phyloP scores from a whole-genome alignment of 2,113 vertebrate genomes.

The Psilopogon haemacephalus region DNA sequence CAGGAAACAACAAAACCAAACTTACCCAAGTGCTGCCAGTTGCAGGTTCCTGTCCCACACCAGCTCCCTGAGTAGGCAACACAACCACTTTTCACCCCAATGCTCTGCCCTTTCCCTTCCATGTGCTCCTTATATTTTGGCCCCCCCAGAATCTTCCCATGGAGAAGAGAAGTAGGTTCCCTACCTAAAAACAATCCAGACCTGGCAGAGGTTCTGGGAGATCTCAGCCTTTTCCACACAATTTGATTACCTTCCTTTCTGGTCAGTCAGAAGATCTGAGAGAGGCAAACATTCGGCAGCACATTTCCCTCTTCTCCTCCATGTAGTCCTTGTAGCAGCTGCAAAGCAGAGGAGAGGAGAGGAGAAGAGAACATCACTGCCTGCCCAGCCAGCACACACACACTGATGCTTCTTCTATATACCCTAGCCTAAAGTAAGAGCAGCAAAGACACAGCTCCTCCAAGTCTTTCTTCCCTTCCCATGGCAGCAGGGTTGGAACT shows the following conservation, averaged over 20 bases:
- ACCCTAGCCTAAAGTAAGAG: background rate
- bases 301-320: slow-evolving; percentile 73
- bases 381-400: rapidly evolving
- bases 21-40: background rate
- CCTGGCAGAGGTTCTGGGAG: background rate
- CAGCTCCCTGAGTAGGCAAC: background rate
- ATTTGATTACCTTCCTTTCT: slow-evolving; percentile 57
- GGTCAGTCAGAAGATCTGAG: background rate
- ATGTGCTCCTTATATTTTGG: background rate
- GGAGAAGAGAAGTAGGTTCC: background rate
- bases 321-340: slow-evolving; percentile 68
- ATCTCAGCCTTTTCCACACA: background rate
- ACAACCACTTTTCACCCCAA: background rate
- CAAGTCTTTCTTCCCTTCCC: background rate
- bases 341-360: background rate
- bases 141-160: background rate
- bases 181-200: background rate
- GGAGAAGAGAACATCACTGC: background rate
- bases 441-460: background rate
- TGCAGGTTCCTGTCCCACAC: background rate
- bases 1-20: slow-evolving; percentile 25
- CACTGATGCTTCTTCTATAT: background rate
- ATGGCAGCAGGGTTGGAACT: too few species aligned
- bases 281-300: slow-evolving; percentile 71
- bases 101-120: background rate